Conservation (phyloP, 2,113 vertebrate species). For the Plotosus lineatus region DNA sequence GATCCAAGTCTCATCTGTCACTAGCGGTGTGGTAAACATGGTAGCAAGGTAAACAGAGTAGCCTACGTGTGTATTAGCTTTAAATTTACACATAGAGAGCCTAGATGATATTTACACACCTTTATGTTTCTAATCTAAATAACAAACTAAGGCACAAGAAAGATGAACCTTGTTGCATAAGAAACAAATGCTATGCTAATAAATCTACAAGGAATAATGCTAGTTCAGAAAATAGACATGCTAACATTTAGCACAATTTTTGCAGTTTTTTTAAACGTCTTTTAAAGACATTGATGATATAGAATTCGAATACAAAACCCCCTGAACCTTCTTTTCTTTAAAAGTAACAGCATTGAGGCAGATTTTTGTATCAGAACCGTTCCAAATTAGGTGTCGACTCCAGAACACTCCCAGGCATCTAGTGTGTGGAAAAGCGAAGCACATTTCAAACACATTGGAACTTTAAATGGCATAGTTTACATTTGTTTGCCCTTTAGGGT, state of each 20-base stretch:
- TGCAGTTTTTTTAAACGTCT: background rate
- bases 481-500: constrained; percentile 2
- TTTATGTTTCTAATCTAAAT: background rate
- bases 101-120: background rate
- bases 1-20: constrained; percentile 26
- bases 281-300: background rate
- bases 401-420: background rate
- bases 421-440: background rate
- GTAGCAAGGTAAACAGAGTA: background rate
- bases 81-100: background rate
- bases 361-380: background rate
- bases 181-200: background rate
- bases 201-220: background rate
- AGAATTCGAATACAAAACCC: no score
- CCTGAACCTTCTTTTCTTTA: background rate
- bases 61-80: background rate
- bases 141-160: background rate
- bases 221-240: background rate
- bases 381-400: constrained; percentile 16
- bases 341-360: background rate
- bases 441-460: constrained; percentile 14
- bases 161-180: background rate
- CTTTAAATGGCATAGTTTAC: background rate
- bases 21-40: background rate
- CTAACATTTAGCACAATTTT: background rate